These are phyloP conservation scores for Bubo scandiacus DNA, from an alignment of 2,113 vertebrate genomes.

Conservation along the genomic window DNA sequence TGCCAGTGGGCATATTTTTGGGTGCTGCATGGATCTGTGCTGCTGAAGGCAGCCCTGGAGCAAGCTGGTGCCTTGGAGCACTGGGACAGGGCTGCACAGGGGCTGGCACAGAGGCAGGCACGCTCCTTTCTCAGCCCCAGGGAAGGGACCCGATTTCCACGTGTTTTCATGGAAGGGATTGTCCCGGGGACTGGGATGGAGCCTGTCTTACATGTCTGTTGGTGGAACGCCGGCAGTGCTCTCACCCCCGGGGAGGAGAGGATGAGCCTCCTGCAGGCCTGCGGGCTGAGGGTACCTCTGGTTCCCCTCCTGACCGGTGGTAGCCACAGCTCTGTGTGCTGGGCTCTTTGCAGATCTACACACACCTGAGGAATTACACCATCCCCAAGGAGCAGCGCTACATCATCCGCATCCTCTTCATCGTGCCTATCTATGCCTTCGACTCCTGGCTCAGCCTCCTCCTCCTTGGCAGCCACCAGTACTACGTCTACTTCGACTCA, in stretches of 20 bases:
- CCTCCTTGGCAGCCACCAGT: constrained; percentile 89
- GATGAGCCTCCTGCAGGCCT: not conserved
- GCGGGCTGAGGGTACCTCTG: not conserved
- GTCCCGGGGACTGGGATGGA: not conserved
- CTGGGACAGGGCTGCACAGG: not conserved
- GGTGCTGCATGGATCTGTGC: fast-evolving
- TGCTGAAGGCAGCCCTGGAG: not conserved
- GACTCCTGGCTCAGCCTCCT: constrained; percentile 98
- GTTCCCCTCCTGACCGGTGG: not conserved
- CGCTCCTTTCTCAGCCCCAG: fast-evolving
- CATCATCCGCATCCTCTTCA: constrained; percentile 94
- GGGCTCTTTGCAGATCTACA: constrained; percentile 83
- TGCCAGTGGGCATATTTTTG: not conserved
- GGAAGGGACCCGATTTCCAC: not conserved
- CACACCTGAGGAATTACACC: constrained; percentile 89
- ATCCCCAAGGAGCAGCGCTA: constrained; percentile 93
- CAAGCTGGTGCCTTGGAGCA: not conserved
- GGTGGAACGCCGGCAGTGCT: not conserved
- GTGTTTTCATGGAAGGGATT: not conserved
- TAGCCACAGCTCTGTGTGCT: not conserved
- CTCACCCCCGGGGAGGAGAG: not conserved
- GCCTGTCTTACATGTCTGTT: not conserved
- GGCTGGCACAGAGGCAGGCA: not conserved
- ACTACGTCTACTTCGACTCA: constrained; percentile 93
- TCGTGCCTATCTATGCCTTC: constrained; percentile 91